Base-by-base conservation (phyloP, 2,113 vertebrate genomes). In the Opisthocomus hoazin region DNA sequence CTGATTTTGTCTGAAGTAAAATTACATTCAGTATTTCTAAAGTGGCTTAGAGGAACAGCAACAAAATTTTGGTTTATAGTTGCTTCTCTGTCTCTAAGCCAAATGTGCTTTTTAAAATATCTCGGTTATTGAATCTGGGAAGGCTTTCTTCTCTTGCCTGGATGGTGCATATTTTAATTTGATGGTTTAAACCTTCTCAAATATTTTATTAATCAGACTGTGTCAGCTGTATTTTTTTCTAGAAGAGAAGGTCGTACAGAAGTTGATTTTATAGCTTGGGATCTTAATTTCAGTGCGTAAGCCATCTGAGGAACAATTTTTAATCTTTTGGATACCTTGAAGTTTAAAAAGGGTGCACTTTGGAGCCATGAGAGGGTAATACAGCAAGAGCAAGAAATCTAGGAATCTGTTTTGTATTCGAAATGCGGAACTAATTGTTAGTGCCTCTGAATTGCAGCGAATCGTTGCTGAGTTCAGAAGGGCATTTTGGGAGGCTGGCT, bases 91-190 rank as follows among this genome's bases (percentile, higher is more conserved):
- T 93, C 80, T 81, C 41, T 78, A 68, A 76, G 56, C 30, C 76
- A 75, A 66, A 45, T 84, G 53, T 2, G 34, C 13, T 50, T 57
- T 89, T 61, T 92, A 89, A 71, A 91, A 60, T 95, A 64, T 81
- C 75, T 86, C 65, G 43, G 39, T 79, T 92, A 63, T 82, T 96
- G 77, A 84, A 53, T 93, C 65, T 69, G 15, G n/a, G 82, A 48
- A 93, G 39, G 34, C 17, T 88, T 61, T 48, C 8, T 66, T 63
- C 36, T 91, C 69, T 64, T 84, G 39, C 41, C 36, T 89, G 53
- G 23, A 3, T 51, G 41, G 48, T 81, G 51, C 69, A 19, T 94
- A 74, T 95, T 93, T 92, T 95, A 87, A 94, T 95, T 89, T 87
- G 80, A 87, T 86, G 45, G 30, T 41, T 91, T 94, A 92, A 84